Conservation (phyloP, 2,113 vertebrate genomes). For the Dromiciops gliroides region DNA sequence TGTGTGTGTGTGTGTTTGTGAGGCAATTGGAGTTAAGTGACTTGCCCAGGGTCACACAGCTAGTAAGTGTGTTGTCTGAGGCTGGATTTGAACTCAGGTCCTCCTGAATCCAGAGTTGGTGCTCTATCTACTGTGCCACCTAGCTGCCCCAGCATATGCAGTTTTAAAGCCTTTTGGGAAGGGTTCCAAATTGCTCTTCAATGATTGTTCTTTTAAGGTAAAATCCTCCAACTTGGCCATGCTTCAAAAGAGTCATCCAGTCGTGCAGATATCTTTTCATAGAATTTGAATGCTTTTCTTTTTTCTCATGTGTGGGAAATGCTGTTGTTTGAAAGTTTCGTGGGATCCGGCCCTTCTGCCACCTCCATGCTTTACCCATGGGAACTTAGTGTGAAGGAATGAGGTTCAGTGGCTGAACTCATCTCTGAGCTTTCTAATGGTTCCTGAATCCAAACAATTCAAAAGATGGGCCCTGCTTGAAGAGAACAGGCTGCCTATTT, state of each 20-base stretch:
- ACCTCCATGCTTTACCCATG: background rate
- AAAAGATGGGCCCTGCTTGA: background rate
- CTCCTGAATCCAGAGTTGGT: too few species aligned
- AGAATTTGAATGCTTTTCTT: background rate
- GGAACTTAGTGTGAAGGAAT: slow-evolving; percentile 1
- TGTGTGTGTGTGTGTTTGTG: too few species aligned
- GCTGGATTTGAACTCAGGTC: too few species aligned
- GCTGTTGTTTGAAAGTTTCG: slow-evolving; percentile 2
- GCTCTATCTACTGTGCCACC: too few species aligned
- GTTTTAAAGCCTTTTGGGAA: too few species aligned
- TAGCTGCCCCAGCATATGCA: too few species aligned
- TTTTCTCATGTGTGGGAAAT: background rate
- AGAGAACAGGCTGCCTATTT: background rate
- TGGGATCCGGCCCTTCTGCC: background rate
- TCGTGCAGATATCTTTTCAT: background rate
- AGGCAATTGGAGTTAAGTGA: too few species aligned
- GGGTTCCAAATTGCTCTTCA: too few species aligned
- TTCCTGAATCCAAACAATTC: background rate
- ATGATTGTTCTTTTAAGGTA: background rate
- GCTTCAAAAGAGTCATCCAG: background rate
- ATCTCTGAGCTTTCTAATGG: background rate
- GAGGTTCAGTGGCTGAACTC: background rate
- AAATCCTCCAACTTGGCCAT: background rate
- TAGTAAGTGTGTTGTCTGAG: too few species aligned
- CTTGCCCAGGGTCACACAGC: too few species aligned